Conservation (phyloP, 64 coral and sea anemone genomes). For the Cladopsammia gracilis region DNA sequence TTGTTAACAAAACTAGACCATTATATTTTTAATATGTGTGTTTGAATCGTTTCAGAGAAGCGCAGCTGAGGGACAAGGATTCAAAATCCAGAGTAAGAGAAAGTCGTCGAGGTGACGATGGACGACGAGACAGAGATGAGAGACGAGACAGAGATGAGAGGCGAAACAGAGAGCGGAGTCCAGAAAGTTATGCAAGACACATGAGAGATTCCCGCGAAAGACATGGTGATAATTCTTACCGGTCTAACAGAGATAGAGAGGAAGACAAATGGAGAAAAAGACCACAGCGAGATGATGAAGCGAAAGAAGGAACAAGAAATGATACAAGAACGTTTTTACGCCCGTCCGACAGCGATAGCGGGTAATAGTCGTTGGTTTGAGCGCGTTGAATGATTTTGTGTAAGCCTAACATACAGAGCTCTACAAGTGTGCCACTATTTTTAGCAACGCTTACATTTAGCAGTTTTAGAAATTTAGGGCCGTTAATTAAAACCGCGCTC, state of each 20-base stretch:
- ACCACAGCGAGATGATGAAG: neutral
- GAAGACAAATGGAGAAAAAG: conserved; percentile 38
- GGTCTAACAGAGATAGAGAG: neutral
- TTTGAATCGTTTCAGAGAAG: conserved; percentile 5
- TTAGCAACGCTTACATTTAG: no score
- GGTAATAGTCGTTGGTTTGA: neutral
- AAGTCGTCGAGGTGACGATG: neutral
- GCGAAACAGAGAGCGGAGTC: conserved; percentile 10
- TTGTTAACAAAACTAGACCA: no score
- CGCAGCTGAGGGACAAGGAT: neutral
- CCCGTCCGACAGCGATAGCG: neutral
- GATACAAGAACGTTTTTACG: neutral
- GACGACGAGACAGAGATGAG: neutral
- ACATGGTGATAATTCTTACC: conserved; percentile 9
- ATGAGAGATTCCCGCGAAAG: conserved; percentile 5
- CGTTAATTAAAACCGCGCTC: no score
- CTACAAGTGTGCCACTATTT: no score
- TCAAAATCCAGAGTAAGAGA: neutral
- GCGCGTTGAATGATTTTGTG: no score
- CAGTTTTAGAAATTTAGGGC: neutral
- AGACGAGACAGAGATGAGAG: neutral
- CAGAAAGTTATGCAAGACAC: neutral
- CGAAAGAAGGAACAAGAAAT: neutral
- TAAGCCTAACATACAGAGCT: no score
- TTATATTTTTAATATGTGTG: neutral